Base-by-base conservation (phyloP, 2,888 invertebrate genomes). In the Parthenolecanium corni region DNA sequence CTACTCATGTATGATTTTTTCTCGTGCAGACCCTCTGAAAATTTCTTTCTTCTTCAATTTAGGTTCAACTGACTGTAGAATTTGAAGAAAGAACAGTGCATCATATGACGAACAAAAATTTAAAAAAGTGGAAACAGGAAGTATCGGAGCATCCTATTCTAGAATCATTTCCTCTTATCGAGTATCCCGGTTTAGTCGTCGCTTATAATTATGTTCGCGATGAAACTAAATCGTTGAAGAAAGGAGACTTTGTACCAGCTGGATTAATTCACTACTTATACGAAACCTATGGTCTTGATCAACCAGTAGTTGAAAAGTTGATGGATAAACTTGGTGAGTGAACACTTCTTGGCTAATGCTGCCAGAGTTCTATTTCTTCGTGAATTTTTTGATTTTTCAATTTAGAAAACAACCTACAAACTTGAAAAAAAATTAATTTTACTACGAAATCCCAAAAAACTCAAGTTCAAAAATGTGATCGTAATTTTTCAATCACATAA, bases 261-360 rank as follows among this genome's bases (percentile, higher is more conserved):
- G 78, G 82, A 61, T 72, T 85, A 57, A 82, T 86, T 0, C 86
- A 83, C 71, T 85, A 83, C 73, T 72, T 91, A 18, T 86, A 85
- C 68, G 87, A 88, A 71, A 85, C 87, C 0, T 83, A 84, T 72
- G 91, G 91, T 40, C 78, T 92, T 62, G 83, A 82, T 70, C 79
- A 42, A 1, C 23, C 49, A 21, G 44, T 64, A 3, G 64, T 65
- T 3, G 36, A 40, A 31, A 54, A 23, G 20, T 38, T 65, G 49
- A 31, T 20, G 40, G 52, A 25, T 44, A 16, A 52, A 20, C 23
- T 49, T 2, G 11, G 49, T 49, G 21, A 3, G 49, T 49, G 3
- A n/a, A n/a, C n/a, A n/a, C n/a, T n/a, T n/a, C n/a, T n/a, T n/a
- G n/a, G n/a, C n/a, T n/a, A n/a, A n/a, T n/a, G n/a, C n/a, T n/a